Percentiles rank a stretch among this genome's conserved stretches.
These are phyloP conservation scores for Elmis aenea DNA, from an alignment of 2,888 invertebrate species.

Conservation along the genomic window DNA sequence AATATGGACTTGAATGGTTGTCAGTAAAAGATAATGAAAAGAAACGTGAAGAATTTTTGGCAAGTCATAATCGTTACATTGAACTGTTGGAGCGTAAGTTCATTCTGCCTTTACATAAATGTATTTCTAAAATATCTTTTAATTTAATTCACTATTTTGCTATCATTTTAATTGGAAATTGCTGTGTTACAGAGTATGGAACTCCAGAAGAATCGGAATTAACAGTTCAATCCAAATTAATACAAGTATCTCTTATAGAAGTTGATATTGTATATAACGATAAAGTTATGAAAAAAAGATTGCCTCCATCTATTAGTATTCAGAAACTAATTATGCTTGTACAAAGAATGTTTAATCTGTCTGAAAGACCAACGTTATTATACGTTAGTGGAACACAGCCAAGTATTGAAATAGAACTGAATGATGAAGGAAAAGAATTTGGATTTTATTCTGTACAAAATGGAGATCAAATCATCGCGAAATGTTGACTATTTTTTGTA, in stretches of 20 bases:
- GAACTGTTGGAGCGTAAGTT: conserved; percentile 67
- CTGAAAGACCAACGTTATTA: conserved; percentile 44
- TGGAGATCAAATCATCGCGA: conserved; percentile 69
- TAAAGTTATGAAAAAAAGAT: conserved; percentile 58
- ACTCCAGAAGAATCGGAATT: conserved; percentile 73
- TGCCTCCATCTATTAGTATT: conserved; percentile 73
- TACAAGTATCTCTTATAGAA: conserved; percentile 66
- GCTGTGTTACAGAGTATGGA: conserved; percentile 84
- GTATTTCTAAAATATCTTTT: conserved; percentile 1
- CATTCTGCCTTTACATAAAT: conserved; percentile 7
- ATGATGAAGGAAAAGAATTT: conserved; percentile 78
- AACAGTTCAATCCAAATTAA: conserved; percentile 52
- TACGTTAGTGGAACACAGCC: conserved; percentile 55
- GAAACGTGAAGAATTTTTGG: conserved; percentile 53
- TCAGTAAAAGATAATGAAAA: conserved; percentile 48
- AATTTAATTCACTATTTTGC: conserved; percentile 14
- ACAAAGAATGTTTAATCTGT: conserved; percentile 66
- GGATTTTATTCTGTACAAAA: conserved; percentile 80
- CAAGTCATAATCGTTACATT: conserved; percentile 71
- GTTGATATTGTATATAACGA: conserved; percentile 54
- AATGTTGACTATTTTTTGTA: too few relatives aligned
- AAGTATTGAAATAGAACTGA: conserved; percentile 67
- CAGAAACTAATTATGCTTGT: conserved; percentile 78
- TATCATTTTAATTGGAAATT: too few relatives aligned
- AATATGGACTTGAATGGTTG: conserved; percentile 71